Base-by-base conservation (phyloP, 64 coral and sea anemone species). In the Pocillopora verrucosa region DNA sequence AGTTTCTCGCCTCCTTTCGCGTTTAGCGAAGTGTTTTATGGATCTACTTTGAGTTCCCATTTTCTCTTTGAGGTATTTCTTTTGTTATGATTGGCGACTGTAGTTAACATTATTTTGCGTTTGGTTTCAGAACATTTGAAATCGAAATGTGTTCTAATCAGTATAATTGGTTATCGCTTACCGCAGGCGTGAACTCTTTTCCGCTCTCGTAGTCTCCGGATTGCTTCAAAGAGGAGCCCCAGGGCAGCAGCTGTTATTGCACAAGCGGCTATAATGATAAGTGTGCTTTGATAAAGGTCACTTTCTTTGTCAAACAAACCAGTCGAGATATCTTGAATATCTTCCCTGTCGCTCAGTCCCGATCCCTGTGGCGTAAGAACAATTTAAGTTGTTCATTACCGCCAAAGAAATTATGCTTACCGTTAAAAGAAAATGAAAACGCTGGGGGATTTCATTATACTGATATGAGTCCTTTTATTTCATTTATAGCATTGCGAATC, bases 281-380 rank as follows among this genome's bases (percentile, higher is more conserved):
- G 83, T 17, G 83, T 86, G 17, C 72, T 86, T 7, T 60, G 62
- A 20, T 70, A 86, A 73, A 86, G 83, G 26, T 86, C 45, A 51
- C 36, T 38, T 1, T 24, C 51, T 30, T 64, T 86, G 26, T 86
- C 30, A 73, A 86, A 86, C 37, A 86, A 73, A 73, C 83, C 83
- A 56, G 83, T 86, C 1, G 83, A 86, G 83, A 86, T 60, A 17
- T 80, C 78, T 58, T 80, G 57, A 19, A 80, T 56, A 20, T 34
- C 19, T 61, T 80, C 22, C 60, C 60, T 19, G 16, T 80, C 78
- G 22, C 57, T 60, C 56, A 80, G 16, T 24, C 78, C 78, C n/a
- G 78, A 80, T 17, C 78, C 78, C 78, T 80, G 19, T 10, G 4
- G 30, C 4, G 16, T 69, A 78, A 78, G 58, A 5, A 22, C 15